Percentiles rank a stretch among this genome's conserved stretches.
Evolutionary conservation across 2,888 invertebrate species (phyloP).

Genomic region (Exocentrus adspersus): DNA sequence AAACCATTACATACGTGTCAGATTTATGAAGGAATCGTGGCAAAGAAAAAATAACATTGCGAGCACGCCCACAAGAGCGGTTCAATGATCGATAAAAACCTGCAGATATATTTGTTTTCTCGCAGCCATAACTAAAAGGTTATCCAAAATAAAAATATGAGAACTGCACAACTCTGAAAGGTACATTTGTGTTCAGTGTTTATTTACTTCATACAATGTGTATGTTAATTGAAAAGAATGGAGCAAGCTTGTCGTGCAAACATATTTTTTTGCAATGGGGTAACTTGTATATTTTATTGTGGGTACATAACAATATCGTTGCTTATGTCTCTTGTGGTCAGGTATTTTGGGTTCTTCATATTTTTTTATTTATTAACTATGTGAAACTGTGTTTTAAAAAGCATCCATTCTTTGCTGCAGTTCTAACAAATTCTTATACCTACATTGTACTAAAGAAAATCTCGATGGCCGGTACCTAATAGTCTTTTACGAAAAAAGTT

Average conservation of each 20-base stretch:
- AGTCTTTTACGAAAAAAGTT: constrained; percentile 23
- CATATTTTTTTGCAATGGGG: not conserved
- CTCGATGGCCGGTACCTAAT: constrained; percentile 11
- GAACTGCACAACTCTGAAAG: constrained; percentile 1
- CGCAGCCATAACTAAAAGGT: constrained; percentile 28
- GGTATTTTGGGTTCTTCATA: too few species aligned
- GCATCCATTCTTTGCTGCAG: not conserved
- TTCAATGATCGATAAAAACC: constrained; percentile 48
- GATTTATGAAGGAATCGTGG: constrained; percentile 39
- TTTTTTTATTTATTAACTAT: too few species aligned
- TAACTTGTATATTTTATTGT: too few species aligned
- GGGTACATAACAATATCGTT: too few species aligned
- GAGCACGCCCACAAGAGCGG: constrained; percentile 23
- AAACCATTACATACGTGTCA: constrained; percentile 38
- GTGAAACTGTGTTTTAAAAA: not conserved
- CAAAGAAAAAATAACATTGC: constrained; percentile 24
- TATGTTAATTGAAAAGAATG: not conserved
- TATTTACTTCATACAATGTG: not conserved
- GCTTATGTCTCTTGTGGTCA: too few species aligned
- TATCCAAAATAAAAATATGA: constrained; percentile 18
- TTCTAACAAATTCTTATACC: not conserved
- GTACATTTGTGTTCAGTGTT: constrained; percentile 5
- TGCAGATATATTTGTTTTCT: constrained; percentile 44
- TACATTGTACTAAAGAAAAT: constrained; percentile 13
- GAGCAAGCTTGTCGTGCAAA: not conserved